phyloP scores from a whole-genome alignment of 2,113 vertebrate species.

The Miniopterus natalensis region DNA sequence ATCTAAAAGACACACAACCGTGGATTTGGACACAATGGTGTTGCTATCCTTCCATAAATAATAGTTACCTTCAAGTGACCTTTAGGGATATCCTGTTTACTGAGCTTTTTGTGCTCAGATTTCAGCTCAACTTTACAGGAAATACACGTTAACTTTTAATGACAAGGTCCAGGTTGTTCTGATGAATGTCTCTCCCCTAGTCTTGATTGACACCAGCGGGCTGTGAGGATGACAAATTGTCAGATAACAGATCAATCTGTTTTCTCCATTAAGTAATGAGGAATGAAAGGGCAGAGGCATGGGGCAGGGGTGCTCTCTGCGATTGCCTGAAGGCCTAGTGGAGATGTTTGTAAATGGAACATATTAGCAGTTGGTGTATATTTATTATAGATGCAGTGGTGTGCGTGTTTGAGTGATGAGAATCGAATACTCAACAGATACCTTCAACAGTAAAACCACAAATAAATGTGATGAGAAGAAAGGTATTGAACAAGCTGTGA shows the following conservation, averaged over 20 bases:
- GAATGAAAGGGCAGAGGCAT: constrained; percentile 89
- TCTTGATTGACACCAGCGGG: constrained; percentile 85
- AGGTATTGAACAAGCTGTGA: constrained; percentile 57
- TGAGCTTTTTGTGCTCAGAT: constrained; percentile 38
- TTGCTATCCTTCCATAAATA: neutral
- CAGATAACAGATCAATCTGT: constrained; percentile 90
- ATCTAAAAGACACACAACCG: neutral
- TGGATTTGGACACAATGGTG: neutral
- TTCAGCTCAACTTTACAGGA: constrained; percentile 67
- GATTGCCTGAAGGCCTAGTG: constrained; percentile 35
- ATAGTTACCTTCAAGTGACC: constrained; percentile 18
- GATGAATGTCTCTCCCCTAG: constrained; percentile 83
- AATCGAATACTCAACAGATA: constrained; percentile 59
- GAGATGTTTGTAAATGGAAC: constrained; percentile 63
- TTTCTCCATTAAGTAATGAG: constrained; percentile 88
- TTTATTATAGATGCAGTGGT: constrained; percentile 66
- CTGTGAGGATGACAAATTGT: constrained; percentile 88
- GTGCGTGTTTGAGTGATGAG: constrained; percentile 66
- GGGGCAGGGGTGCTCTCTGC: constrained; percentile 67
- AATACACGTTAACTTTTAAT: constrained; percentile 64
- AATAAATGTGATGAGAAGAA: constrained; percentile 73
- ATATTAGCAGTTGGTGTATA: constrained; percentile 1
- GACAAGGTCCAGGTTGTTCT: constrained; percentile 72
- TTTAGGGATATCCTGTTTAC: neutral
- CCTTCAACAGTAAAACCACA: constrained; percentile 70